These are phyloP conservation scores for Babylonia areolata DNA, from an alignment of 1,140 invertebrate genomes.

Conservation along the genomic window DNA sequence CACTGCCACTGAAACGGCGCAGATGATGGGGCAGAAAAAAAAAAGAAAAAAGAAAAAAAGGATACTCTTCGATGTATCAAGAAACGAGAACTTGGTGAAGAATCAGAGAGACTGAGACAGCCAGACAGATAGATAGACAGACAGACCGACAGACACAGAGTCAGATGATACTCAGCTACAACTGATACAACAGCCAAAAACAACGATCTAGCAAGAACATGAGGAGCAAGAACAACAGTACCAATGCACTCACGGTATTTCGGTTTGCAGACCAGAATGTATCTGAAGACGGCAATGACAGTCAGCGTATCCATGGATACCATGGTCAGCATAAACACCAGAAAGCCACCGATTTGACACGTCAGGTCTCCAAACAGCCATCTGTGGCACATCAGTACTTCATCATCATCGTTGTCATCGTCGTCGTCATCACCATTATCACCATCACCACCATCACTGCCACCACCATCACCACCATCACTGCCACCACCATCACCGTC, in stretches of 20 bases:
- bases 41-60: no score
- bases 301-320: conserved; percentile 51
- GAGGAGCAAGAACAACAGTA: no score
- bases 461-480: no score
- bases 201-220: no score
- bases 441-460: neutral
- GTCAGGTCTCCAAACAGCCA: conserved; percentile 63
- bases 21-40: no score
- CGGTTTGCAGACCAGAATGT: conserved; percentile 49
- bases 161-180: no score
- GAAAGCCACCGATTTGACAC: conserved; percentile 49
- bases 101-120: no score
- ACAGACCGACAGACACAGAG: neutral
- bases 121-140: neutral
- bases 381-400: neutral
- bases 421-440: neutral
- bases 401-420: neutral
- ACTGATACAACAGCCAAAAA: no score
- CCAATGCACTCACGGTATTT: conserved; percentile 23
- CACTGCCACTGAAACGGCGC: no score
- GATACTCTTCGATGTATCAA: no score
- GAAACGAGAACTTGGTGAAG: no score
- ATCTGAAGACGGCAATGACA: conserved; percentile 48
- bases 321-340: conserved; percentile 46
- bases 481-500: no score